Percentiles rank a stretch among this genome's conserved stretches.
These are phyloP conservation scores for Calidris pugnax DNA, from an alignment of 2,113 vertebrate genomes.

Conservation along the genomic window DNA sequence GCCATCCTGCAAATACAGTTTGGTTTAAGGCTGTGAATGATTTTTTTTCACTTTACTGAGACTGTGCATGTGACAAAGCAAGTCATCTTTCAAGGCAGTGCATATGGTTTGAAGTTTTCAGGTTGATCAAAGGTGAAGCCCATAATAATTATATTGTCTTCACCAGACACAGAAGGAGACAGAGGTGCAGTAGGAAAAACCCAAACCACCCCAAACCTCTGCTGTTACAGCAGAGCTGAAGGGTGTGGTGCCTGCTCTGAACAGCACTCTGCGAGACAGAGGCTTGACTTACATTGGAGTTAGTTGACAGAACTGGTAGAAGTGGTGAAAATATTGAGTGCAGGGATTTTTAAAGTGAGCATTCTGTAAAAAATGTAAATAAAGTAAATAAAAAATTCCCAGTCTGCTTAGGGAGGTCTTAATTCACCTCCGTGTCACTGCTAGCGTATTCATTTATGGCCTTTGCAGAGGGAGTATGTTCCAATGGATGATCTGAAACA, in stretches of 20 bases:
- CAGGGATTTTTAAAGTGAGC: not conserved
- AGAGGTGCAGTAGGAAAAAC: not conserved
- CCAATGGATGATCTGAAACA: not conserved
- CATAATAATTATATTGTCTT: not conserved
- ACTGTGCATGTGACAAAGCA: not conserved
- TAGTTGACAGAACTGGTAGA: not conserved
- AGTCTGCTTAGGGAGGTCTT: not conserved
- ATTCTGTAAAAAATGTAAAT: not conserved
- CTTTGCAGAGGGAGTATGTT: conserved; percentile 18
- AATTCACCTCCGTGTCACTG: not conserved
- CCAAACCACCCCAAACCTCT: not conserved
- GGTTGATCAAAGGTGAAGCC: not conserved
- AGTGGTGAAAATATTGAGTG: not conserved
- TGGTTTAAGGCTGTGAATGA: not conserved
- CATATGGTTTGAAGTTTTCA: not conserved
- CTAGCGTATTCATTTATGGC: not conserved
- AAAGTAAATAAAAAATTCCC: not conserved
- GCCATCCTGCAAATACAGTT: not conserved
- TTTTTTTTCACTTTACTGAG: not conserved
- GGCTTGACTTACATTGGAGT: not conserved
- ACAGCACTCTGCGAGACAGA: rapidly evolving
- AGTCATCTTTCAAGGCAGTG: not conserved
- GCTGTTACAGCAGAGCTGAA: not conserved
- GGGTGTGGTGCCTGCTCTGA: not conserved
- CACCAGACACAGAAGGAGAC: not conserved